A percentile compares a stretch with the other conserved stretches of the same genome.
phyloP scores from a whole-genome alignment of 2,888 invertebrate genomes.

The Brachynemurus nebulosus region DNA sequence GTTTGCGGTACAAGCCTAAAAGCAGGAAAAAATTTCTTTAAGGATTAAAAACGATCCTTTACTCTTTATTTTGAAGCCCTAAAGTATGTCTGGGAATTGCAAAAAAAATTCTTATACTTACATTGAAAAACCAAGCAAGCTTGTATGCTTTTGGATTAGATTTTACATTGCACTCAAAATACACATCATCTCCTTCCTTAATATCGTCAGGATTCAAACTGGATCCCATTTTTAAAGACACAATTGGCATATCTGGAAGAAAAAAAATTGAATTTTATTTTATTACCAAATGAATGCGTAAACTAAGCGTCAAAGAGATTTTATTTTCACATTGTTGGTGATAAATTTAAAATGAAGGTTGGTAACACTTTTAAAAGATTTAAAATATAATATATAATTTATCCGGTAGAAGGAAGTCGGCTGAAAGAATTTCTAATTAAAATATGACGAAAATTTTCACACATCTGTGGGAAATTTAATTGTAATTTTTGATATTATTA shows the following conservation, averaged over 20 bases:
- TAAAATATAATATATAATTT: too few species aligned
- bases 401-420: neutral
- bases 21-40: too few species aligned
- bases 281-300: neutral
- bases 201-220: slow-evolving; percentile 74
- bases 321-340: too few species aligned
- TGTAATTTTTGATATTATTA: neutral
- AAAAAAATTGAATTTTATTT: neutral
- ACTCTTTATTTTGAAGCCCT: too few species aligned
- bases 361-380: too few species aligned
- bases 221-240: slow-evolving; percentile 69
- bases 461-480: too few species aligned
- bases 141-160: slow-evolving; percentile 76
- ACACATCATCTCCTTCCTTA: slow-evolving; percentile 81
- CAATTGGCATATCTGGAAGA: slow-evolving; percentile 61
- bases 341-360: too few species aligned
- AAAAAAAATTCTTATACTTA: slow-evolving; percentile 38
- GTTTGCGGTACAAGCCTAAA: too few species aligned
- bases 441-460: neutral
- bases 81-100: too few species aligned
- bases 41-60: too few species aligned
- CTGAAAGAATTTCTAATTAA: neutral
- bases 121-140: slow-evolving; percentile 77
- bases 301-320: too few species aligned
- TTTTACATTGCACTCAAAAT: slow-evolving; percentile 74